These are phyloP conservation scores for Sandelia bainsii DNA, from an alignment of 2,797 vertebrate species.

Conservation along the genomic window DNA sequence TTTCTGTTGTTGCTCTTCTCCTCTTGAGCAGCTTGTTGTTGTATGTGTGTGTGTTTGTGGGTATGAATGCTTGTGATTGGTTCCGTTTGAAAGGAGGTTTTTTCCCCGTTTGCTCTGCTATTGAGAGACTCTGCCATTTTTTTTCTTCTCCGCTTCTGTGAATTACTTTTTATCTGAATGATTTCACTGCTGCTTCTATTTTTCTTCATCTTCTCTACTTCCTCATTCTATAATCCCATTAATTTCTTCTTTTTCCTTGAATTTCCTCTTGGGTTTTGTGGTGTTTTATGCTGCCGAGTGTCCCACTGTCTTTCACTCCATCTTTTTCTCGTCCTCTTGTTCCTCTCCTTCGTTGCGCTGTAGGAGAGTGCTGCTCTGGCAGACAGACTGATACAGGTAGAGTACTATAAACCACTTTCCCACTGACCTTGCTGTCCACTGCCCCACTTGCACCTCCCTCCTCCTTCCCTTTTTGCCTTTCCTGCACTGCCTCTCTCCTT, in stretches of 20 bases:
- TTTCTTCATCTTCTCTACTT: slow-evolving; percentile 25
- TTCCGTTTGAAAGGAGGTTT: background rate
- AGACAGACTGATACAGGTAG: slow-evolving; percentile 98
- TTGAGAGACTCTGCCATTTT: slow-evolving; percentile 23
- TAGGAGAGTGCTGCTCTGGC: slow-evolving; percentile 98
- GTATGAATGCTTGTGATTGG: slow-evolving; percentile 1
- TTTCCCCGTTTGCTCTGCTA: slow-evolving; percentile 6
- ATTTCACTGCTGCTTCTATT: slow-evolving; percentile 49
- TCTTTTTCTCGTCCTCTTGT: slow-evolving; percentile 58
- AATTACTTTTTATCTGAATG: slow-evolving; percentile 36
- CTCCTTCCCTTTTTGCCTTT: slow-evolving; percentile 10
- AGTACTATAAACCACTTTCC: slow-evolving; percentile 76
- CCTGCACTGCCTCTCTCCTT: slow-evolving; percentile 33
- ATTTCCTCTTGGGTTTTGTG: slow-evolving; percentile 26
- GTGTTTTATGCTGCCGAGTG: slow-evolving; percentile 49
- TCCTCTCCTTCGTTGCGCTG: slow-evolving; percentile 75
- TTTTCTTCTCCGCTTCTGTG: slow-evolving; percentile 36
- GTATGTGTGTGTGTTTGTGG: background rate
- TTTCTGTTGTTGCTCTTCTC: slow-evolving; percentile 10
- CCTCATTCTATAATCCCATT: slow-evolving; percentile 22
- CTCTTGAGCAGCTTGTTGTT: background rate
- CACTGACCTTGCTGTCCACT: slow-evolving; percentile 47
- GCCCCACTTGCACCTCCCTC: slow-evolving; percentile 30
- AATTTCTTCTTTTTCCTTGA: slow-evolving; percentile 15
- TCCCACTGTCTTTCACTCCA: slow-evolving; percentile 69